These are phyloP conservation scores for Noctuana brunneofusca DNA, from an alignment of 2,888 invertebrate species.

Conservation along the genomic window DNA sequence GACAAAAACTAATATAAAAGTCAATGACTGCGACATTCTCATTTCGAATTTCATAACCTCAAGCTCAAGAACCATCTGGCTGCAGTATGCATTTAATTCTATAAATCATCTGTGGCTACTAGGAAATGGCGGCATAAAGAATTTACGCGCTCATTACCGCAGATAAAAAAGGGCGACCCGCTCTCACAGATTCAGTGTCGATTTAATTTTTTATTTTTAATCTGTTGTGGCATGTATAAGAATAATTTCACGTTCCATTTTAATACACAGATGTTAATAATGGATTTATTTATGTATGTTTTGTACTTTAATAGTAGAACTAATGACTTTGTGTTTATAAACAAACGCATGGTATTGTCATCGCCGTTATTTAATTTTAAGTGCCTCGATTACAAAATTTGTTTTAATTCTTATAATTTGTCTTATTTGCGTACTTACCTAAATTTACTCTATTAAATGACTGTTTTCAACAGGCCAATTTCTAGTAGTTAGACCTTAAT, in stretches of 20 bases:
- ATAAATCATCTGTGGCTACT: slow-evolving; percentile 57
- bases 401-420: no score
- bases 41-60: slow-evolving; percentile 22
- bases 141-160: slow-evolving; percentile 51
- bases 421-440: no score
- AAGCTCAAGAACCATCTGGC: slow-evolving; percentile 46
- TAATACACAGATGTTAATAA: slow-evolving; percentile 25
- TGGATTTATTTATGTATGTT: slow-evolving; percentile 22
- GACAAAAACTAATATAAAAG: slow-evolving; percentile 5
- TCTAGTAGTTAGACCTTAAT: no score
- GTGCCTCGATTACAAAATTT: no score
- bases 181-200: slow-evolving; percentile 46
- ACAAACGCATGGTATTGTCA: not conserved
- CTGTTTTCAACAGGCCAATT: no score
- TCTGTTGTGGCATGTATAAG: slow-evolving; percentile 28
- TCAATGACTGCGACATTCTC: slow-evolving; percentile 23
- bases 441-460: no score
- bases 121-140: slow-evolving; percentile 56
- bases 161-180: slow-evolving; percentile 40
- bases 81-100: slow-evolving; percentile 49
- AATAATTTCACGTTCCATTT: slow-evolving; percentile 29
- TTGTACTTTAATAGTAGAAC: slow-evolving; percentile 23
- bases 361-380: no score
- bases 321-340: slow-evolving; percentile 18
- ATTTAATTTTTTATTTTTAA: slow-evolving; percentile 25